Evolutionary conservation across 2,888 invertebrate genomes (phyloP).

Genomic region (Falcaria lacertinaria): DNA sequence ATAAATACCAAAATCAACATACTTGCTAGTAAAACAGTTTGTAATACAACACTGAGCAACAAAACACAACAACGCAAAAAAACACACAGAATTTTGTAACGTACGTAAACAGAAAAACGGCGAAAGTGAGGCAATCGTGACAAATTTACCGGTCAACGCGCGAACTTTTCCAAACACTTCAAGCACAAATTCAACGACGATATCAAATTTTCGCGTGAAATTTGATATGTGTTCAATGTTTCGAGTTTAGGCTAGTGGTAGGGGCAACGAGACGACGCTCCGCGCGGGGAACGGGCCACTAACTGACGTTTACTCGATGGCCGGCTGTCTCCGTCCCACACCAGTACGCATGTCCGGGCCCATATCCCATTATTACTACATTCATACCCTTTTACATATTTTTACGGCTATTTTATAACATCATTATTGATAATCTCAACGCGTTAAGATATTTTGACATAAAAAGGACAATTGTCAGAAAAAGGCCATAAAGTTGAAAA

Average conservation of each 20-base stretch:
- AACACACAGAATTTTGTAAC: conserved; percentile 40
- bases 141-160: conserved; percentile 55
- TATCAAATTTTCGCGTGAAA: conserved; percentile 78
- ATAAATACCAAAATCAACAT: conserved; percentile 37
- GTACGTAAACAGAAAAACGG: conserved; percentile 34
- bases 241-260: conserved; percentile 28
- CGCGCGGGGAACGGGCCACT: conserved; percentile 56
- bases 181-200: conserved; percentile 68
- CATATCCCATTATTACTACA: conserved; percentile 53
- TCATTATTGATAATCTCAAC: conserved; percentile 18
- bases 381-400: conserved; percentile 37
- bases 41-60: conserved; percentile 57
- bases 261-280: conserved; percentile 37
- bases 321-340: conserved; percentile 60
- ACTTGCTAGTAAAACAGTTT: conserved; percentile 58
- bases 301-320: conserved; percentile 57
- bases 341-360: conserved; percentile 74
- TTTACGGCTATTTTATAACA: conserved; percentile 20
- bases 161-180: conserved; percentile 60
- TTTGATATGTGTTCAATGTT: conserved; percentile 73
- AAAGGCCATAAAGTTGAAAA: conserved; percentile 25
- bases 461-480: not conserved
- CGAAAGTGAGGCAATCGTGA: conserved; percentile 26
- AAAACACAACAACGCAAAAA: conserved; percentile 61
- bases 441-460: conserved; percentile 2